Conservation (phyloP, 2,888 invertebrate genomes). For the Thera britannica region DNA sequence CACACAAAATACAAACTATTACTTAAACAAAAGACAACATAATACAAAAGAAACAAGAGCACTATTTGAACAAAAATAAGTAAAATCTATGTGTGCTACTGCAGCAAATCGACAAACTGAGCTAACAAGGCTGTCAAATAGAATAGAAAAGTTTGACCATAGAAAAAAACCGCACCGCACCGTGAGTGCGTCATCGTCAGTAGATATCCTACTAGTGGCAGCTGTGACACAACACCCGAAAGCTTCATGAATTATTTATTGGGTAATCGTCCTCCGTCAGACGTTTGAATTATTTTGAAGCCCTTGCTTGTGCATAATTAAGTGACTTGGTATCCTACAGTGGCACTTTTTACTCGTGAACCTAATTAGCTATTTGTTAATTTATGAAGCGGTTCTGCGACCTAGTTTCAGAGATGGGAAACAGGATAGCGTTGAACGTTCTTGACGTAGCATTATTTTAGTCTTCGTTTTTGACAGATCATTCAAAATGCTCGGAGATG, state of each 20-base stretch:
- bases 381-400: conserved; percentile 45
- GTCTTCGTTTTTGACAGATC: not conserved
- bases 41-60: no score
- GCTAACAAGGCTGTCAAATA: no score
- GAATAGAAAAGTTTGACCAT: not conserved
- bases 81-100: no score
- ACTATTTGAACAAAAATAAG: no score
- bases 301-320: conserved; percentile 70
- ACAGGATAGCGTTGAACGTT: conserved; percentile 1
- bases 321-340: conserved; percentile 44
- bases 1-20: no score
- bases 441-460: conserved; percentile 1
- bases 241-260: conserved; percentile 76
- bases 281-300: conserved; percentile 77
- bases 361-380: conserved; percentile 51
- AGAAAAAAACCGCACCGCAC: not conserved
- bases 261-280: conserved; percentile 65
- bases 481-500: no score
- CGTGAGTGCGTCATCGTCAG: conserved; percentile 23
- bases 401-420: conserved; percentile 38
- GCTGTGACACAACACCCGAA: conserved; percentile 63
- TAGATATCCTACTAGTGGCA: conserved; percentile 49
- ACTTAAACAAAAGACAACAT: no score
- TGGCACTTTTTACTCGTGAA: conserved; percentile 39
- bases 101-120: no score